Conservation (phyloP, 2,888 invertebrate species). For the Myopa tessellatipennis region DNA sequence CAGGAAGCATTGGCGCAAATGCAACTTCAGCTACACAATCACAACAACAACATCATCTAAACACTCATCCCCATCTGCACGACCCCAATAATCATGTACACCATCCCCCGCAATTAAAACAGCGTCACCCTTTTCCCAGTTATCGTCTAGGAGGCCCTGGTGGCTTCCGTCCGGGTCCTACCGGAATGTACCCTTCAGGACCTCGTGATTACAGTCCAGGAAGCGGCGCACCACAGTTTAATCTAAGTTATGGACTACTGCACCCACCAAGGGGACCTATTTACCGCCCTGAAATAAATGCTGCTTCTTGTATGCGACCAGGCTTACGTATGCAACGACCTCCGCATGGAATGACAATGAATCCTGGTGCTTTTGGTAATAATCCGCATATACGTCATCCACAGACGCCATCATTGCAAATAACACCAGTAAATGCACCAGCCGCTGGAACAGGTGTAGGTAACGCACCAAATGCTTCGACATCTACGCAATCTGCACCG, state of each 20-base stretch:
- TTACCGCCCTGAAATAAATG: constrained; percentile 53
- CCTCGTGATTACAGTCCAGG: constrained; percentile 52
- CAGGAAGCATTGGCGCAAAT: constrained; percentile 43
- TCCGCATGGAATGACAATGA: constrained; percentile 49
- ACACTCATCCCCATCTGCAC: constrained; percentile 51
- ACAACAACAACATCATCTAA: constrained; percentile 42
- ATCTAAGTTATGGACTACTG: constrained; percentile 46
- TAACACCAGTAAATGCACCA: constrained; percentile 39
- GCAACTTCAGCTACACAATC: constrained; percentile 41
- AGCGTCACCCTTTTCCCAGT: constrained; percentile 56
- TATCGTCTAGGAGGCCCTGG: constrained; percentile 57
- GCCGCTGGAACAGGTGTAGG: constrained; percentile 36
- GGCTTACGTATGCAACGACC: constrained; percentile 71
- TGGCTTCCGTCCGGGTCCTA: constrained; percentile 53
- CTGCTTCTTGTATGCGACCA: constrained; percentile 53
- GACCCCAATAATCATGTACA: constrained; percentile 49
- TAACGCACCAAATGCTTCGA: constrained; percentile 28
- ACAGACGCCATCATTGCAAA: constrained; percentile 50
- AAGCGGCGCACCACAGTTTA: constrained; percentile 49
- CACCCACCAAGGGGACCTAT: constrained; percentile 50
- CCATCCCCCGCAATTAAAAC: constrained; percentile 54
- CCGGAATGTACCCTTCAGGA: constrained; percentile 52
- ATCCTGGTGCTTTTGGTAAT: constrained; percentile 54
- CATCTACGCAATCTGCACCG: neutral
- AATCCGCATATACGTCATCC: constrained; percentile 53